Base-by-base conservation (phyloP, 2,888 invertebrate genomes). In the Drosophila rubida region DNA sequence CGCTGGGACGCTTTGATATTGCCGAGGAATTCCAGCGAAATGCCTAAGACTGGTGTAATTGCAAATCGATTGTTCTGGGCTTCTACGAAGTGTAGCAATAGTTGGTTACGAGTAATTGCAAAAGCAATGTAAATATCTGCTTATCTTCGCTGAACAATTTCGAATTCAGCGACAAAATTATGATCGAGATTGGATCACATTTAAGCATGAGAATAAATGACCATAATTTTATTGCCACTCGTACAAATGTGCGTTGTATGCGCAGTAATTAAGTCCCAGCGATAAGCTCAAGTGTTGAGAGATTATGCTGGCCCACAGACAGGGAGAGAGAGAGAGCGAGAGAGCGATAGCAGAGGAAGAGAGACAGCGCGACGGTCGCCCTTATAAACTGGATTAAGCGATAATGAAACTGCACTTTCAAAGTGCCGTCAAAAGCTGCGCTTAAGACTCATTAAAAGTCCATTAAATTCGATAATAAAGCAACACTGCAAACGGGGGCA, bases 361-460 rank as follows among this genome's bases (percentile, higher is more conserved):
- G 11, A 8, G 25, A 25, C 14, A 7, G 19, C 2, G 11, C 11
- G 4, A 39, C 35, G 30, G 46, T 16, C 41, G 46, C 54, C 72
- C 48, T 67, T 72, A 54, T 68, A 78, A 85, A 78, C 83, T 70
- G 83, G 84, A 86, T 86, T 83, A 80, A 70, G 50, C 55, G 80
- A 83, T 83, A 83, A 86, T 77, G 77, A 74, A 78, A 73, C 68
- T 82, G 80, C 75, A 68, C 80, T 69, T 76, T 80, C 68, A 60
- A 76, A 75, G 73, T 45, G 81, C 81, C 73, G 75, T 82, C 87
- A 84, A 87, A 84, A 84, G 81, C 81, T 75, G 63, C 67, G 82
- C 87, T 84, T 73, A 74, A 71, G 70, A 60, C 87, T 82, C 82
- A 82, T 82, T 82, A 82, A 82, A 82, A 82, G 84, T 82, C 82